A percentile compares a stretch with the other conserved stretches of the same genome.
phyloP scores from a whole-genome alignment of 2,113 vertebrate species.

The Mormoops blainvillei region DNA sequence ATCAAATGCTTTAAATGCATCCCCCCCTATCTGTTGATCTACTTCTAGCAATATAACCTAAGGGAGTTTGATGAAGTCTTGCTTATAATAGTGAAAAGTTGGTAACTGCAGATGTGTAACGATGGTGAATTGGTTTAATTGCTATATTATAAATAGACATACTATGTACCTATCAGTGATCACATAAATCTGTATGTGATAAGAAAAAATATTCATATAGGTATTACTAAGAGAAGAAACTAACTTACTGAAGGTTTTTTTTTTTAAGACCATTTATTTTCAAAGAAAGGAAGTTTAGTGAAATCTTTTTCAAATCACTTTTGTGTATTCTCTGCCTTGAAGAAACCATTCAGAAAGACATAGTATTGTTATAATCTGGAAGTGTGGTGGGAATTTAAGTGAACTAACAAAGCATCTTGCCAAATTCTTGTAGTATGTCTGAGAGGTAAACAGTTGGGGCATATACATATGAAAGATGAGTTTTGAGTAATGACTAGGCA shows the following conservation, averaged over 20 bases:
- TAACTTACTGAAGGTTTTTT: not conserved
- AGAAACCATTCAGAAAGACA: not conserved
- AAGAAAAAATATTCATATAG: not conserved
- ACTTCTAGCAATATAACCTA: not conserved
- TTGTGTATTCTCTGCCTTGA: conserved; percentile 14
- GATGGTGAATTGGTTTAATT: not conserved
- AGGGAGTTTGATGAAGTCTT: not conserved
- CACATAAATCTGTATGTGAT: not conserved
- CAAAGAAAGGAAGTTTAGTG: not conserved
- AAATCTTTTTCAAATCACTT: not conserved
- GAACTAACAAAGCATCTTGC: not conserved
- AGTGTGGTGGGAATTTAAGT: not conserved
- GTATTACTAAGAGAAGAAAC: not conserved
- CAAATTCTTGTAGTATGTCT: not conserved
- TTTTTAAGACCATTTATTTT: not conserved
- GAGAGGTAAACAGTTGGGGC: not conserved
- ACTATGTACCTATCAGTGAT: not conserved
- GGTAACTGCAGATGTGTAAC: not conserved
- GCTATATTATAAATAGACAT: not conserved
- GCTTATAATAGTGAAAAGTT: not conserved
- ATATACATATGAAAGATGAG: not conserved
- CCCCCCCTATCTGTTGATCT: not conserved
- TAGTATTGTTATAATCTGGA: not conserved
- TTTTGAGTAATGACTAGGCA: not conserved
- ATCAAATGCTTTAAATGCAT: not conserved